Conservation (phyloP, 1,140 invertebrate species). For the Drosophila kikkawai region DNA sequence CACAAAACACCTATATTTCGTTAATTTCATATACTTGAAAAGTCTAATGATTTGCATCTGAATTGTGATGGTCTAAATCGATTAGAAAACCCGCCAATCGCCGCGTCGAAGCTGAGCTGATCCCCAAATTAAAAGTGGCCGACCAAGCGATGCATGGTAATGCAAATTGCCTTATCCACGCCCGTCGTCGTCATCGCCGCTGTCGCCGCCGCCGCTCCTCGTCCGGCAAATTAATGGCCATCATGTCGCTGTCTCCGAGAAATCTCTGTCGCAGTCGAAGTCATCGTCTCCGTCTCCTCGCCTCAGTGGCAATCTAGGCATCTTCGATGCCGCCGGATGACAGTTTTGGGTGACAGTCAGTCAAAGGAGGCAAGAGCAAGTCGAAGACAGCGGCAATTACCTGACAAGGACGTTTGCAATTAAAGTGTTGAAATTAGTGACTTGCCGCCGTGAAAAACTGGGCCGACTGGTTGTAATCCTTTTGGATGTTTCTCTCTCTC, state of each 20-base stretch:
- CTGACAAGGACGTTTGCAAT: conserved; percentile 53
- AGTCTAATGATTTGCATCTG: not conserved
- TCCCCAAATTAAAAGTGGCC: conserved; percentile 44
- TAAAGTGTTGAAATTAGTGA: conserved; percentile 59
- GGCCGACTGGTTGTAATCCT: conserved; percentile 44
- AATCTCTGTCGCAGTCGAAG: conserved; percentile 22
- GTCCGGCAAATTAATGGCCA: conserved; percentile 50
- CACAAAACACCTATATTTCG: too few relatives aligned
- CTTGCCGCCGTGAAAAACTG: conserved; percentile 37
- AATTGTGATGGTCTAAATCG: not conserved
- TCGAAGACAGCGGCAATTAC: conserved; percentile 48
- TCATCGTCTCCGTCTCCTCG: conserved; percentile 19
- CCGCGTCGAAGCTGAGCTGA: not conserved
- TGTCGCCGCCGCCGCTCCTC: conserved; percentile 2
- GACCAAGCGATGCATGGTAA: conserved; percentile 2
- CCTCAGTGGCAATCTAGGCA: conserved; percentile 3
- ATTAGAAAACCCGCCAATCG: conserved; percentile 14
- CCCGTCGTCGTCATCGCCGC: not conserved
- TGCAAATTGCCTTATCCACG: conserved; percentile 19
- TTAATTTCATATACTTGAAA: not conserved
- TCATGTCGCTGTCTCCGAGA: conserved; percentile 36
- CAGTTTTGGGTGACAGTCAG: conserved; percentile 45
- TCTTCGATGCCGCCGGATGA: conserved; percentile 1
- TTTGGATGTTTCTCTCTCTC: conserved; percentile 5
- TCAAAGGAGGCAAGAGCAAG: conserved; percentile 21